phyloP scores from a whole-genome alignment of 2,888 invertebrate genomes.

The Leptopilina syphax region DNA sequence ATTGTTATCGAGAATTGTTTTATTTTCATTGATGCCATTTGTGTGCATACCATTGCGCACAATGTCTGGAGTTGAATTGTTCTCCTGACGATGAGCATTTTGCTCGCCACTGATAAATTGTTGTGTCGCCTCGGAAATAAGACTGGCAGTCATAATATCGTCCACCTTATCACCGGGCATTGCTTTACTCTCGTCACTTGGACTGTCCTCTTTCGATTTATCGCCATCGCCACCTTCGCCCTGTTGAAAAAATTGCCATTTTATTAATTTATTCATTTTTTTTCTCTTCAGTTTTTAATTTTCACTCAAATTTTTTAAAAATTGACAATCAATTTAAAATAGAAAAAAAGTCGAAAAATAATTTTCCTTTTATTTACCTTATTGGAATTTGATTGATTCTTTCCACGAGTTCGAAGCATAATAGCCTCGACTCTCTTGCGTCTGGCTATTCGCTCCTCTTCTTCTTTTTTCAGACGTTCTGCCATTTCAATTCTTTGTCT shows the following conservation, averaged over 20 bases:
- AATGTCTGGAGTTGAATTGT: slow-evolving; percentile 64
- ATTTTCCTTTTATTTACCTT: slow-evolving; percentile 1
- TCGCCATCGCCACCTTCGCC: slow-evolving; percentile 72
- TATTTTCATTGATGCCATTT: slow-evolving; percentile 71
- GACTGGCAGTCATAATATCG: slow-evolving; percentile 74
- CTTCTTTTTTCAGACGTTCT: slow-evolving; percentile 89
- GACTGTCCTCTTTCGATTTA: slow-evolving; percentile 72
- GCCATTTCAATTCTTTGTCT: slow-evolving; percentile 89
- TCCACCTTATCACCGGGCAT: slow-evolving; percentile 69
- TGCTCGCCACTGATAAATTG: slow-evolving; percentile 73
- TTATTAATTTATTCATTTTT: not conserved
- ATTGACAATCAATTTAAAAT: not conserved
- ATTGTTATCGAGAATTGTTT: slow-evolving; percentile 72
- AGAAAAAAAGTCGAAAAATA: not conserved
- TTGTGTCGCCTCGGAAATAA: slow-evolving; percentile 75
- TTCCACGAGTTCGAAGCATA: slow-evolving; percentile 91
- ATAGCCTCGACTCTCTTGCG: slow-evolving; percentile 95
- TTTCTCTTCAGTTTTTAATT: not conserved
- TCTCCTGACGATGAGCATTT: slow-evolving; percentile 66
- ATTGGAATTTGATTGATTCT: slow-evolving; percentile 75
- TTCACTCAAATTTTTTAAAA: no score
- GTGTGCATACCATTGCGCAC: slow-evolving; percentile 69
- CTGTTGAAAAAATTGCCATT: slow-evolving; percentile 53
- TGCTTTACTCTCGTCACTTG: slow-evolving; percentile 70
- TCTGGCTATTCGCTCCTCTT: slow-evolving; percentile 91